Base-by-base conservation (phyloP, 1,140 invertebrate species). In the Manduca sexta region DNA sequence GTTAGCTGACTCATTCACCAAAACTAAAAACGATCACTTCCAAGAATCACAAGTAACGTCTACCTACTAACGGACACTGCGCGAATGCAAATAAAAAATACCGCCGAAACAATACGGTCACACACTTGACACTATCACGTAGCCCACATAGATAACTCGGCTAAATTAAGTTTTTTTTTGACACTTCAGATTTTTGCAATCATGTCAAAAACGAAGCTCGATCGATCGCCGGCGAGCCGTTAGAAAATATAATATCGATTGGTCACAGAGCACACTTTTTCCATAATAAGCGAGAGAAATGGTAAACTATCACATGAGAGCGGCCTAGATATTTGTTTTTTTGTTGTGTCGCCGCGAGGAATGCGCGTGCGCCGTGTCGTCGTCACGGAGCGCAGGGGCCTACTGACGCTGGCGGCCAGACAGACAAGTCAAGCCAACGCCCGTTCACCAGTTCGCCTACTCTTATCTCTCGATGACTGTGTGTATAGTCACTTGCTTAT, bases 1-100 rank as follows among this genome's bases (percentile, higher is more conserved):
- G 78, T 78, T 74, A 82, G 69, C 65, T 84, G 78, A 84, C 77
- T 84, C 81, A 84, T 84, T 82, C 78, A 82, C 60, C 70, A 82
- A 75, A 78, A 74, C 61, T 60, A 70, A 73, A 63, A 54, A 45
- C 44, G 40, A 56, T 38, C 59, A 63, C 68, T 71, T 66, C 63
- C 53, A 42, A 74, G 65, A 73, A 45, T 14, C 44, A 14, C 43
- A 45, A 44, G 41, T 38, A 72, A 64, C 61, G 62, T 52, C 52
- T 52, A 45, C 60, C 53, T 55, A 53, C 57, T 47, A 63, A 64
- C 60, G 60, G 50, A 49, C 53, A 44, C 58, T 60, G 38, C 39
- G 26, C 18, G 16, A 46, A 53, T 46, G 47, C 31, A 46, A 49
- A 50, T 47, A 45, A 64, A 62, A 43, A 62, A 67, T 5, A 8